Evolutionary conservation across 2,888 invertebrate species (phyloP), one percentile per base, ranked within the genome.

Genomic region (Steinernema scapterisci): DNA sequence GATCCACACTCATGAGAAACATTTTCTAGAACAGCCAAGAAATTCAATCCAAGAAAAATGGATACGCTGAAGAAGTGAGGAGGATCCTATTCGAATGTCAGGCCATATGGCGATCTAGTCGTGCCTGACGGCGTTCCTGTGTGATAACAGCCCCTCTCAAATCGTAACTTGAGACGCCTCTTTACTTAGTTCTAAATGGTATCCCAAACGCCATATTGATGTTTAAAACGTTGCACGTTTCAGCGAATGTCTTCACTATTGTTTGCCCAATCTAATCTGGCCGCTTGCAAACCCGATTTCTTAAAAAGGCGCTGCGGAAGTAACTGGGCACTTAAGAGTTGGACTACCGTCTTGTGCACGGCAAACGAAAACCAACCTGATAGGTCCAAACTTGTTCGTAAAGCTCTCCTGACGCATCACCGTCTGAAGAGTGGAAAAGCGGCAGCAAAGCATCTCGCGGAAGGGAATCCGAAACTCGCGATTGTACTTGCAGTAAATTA

Each of bases 401-500:
- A 85, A 87, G 72, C 82, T 84, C 77, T 87, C 85, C 71, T 84
- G 82, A 46, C 87, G 77, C 80, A 87, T 82, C 23, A 87, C 87
- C 23, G 77, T 79, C 73, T 87, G 86, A 23, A 87, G 78, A 6
- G 87, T 87, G 16, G 81, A 73, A 75, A 86, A 88, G 13, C 87
- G 87, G 73, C 87, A 87, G 63, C 83, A 85, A 38, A 87, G 76
- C 83, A 87, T 87, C 78, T 87, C 87, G 25, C 86, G 81, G 75
- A 87, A 88, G 0, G 87, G 87, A 71, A 87, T 78, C 25, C 87
- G 86, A 74, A 88, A 87, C 74, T 87, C 87, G 52, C 85, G 84
- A 76, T 88, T 87, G 81, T 87, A 88, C 74, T 87, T 95, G 77
- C 95, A 95, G 89, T 95, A 95, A 87, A 95, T 95, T 82, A 95